These are phyloP conservation scores for Oplegnathus fasciatus DNA, from an alignment of 2,113 vertebrate species.

Conservation along the genomic window DNA sequence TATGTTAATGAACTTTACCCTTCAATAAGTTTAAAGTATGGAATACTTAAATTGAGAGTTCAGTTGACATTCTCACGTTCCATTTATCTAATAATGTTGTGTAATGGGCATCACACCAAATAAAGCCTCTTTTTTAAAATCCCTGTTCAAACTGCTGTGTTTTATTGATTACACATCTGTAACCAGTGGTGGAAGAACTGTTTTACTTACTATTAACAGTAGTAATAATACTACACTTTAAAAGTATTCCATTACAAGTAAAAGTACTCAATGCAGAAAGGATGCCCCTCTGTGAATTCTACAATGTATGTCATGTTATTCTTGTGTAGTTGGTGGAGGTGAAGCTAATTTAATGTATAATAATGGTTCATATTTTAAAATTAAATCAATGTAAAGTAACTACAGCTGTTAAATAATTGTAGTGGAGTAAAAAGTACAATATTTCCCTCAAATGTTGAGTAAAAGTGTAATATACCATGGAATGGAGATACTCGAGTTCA, in stretches of 20 bases:
- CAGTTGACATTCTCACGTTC: constrained; percentile 62
- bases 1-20: constrained; percentile 56
- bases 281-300: not conserved
- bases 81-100: constrained; percentile 72
- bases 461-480: not conserved
- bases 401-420: not conserved
- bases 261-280: not conserved
- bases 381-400: not conserved
- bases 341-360: not conserved
- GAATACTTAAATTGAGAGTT: constrained; percentile 59
- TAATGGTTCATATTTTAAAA: not conserved
- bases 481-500: not conserved
- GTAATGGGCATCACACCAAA: constrained; percentile 72
- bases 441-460: not conserved
- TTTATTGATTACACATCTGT: not conserved
- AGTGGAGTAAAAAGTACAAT: not conserved
- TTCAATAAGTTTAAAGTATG: constrained; percentile 54
- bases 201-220: too few species aligned
- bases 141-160: constrained; percentile 14
- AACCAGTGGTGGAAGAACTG: not conserved
- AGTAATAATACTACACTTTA: not conserved
- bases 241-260: not conserved
- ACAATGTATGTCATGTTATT: not conserved
- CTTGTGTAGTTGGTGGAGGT: too few species aligned
- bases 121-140: constrained; percentile 70